Percentiles rank a stretch among this genome's conserved stretches.
Conservation (phyloP, 2,113 vertebrate species). For the Cochlearius cochlearius region DNA sequence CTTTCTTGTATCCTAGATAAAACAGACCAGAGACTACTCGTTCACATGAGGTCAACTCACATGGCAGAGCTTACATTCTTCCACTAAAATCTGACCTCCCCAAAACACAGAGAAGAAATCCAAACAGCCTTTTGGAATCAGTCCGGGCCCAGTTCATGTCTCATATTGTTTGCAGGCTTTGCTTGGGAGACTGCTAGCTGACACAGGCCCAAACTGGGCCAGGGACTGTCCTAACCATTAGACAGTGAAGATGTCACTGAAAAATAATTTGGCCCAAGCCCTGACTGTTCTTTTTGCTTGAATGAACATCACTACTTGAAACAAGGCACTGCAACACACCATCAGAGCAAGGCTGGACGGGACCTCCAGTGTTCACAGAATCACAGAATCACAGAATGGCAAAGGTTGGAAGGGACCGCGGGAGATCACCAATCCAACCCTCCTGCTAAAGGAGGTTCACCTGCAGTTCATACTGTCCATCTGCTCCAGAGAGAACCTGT, state of each 20-base stretch:
- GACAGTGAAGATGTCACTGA: rapidly evolving
- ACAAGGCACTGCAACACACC: not conserved
- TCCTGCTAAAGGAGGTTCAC: too few relatives aligned
- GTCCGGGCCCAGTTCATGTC: not conserved
- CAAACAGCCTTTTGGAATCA: not conserved
- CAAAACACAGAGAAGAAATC: not conserved
- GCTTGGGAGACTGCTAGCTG: not conserved
- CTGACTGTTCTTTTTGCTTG: not conserved
- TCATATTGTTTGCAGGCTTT: not conserved
- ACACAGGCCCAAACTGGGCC: not conserved
- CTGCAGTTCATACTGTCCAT: not conserved
- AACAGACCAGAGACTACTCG: not conserved
- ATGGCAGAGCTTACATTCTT: not conserved
- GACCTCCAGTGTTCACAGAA: too few relatives aligned
- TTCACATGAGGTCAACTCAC: not conserved
- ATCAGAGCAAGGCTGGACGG: not conserved
- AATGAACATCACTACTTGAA: not conserved
- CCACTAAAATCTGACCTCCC: not conserved
- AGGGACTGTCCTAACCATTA: not conserved
- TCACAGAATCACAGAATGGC: too few relatives aligned
- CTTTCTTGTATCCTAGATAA: not conserved
- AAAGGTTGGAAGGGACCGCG: too few relatives aligned
- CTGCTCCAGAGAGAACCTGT: not conserved
- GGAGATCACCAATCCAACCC: too few relatives aligned
- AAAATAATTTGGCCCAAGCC: not conserved